phyloP scores from a whole-genome alignment of 2,113 vertebrate species.

The Odobenus rosmarus region DNA sequence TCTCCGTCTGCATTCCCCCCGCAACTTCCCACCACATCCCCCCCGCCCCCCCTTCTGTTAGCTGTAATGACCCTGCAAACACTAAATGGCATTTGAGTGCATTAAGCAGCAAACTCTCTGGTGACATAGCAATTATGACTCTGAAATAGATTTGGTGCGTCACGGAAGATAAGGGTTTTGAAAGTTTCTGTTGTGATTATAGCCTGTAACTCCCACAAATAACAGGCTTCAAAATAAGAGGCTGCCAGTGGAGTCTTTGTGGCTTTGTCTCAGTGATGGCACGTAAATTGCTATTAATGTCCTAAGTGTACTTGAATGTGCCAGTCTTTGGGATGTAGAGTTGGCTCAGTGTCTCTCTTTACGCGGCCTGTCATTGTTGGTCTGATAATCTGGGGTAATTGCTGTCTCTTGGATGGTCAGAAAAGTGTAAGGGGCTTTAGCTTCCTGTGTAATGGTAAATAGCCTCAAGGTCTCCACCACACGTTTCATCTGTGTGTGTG shows the following conservation, averaged over 20 bases:
- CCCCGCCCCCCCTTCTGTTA: conserved; percentile 70
- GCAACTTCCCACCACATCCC: background rate
- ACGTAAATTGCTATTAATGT: conserved; percentile 97
- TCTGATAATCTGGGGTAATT: conserved; percentile 92
- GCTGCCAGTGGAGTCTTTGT: conserved; percentile 94
- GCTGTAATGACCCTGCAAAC: conserved; percentile 88
- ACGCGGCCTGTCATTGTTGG: conserved; percentile 89
- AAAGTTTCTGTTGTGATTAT: conserved; percentile 96
- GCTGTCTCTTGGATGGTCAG: conserved; percentile 90
- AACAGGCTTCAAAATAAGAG: conserved; percentile 99
- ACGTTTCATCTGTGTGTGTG: background rate
- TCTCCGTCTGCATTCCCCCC: background rate
- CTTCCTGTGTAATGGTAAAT: background rate
- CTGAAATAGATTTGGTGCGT: conserved; percentile 97
- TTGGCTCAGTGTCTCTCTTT: conserved; percentile 92
- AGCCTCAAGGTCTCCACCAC: background rate
- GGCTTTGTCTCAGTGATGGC: conserved; percentile 91
- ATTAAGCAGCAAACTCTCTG: conserved; percentile 89
- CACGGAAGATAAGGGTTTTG: conserved; percentile 91
- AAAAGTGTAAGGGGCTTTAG: conserved; percentile 54
- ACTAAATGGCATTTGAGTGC: conserved; percentile 90
- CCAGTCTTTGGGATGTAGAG: conserved; percentile 91
- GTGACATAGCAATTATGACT: conserved; percentile 96
- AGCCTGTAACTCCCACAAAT: conserved; percentile 97
- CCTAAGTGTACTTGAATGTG: conserved; percentile 95